Evolutionary conservation across 2,113 vertebrate genomes (phyloP).

Genomic region (Corythaixoides concolor): DNA sequence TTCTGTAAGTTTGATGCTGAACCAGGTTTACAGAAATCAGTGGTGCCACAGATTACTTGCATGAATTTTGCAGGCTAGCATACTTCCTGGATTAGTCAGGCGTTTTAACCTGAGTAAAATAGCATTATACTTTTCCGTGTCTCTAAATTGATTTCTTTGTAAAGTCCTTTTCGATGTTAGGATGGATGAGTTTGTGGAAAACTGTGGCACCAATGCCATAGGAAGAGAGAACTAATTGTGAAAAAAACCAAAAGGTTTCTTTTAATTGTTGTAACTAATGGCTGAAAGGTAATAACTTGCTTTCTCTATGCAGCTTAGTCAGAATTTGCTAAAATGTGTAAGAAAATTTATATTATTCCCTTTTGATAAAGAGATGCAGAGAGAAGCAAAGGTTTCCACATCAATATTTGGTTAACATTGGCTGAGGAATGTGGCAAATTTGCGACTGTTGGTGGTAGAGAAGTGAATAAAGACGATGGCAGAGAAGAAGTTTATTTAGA

Average conservation of each 20-base stretch:
- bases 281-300: neutral
- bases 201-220: neutral
- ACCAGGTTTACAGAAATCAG: neutral
- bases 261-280: neutral
- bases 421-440: neutral
- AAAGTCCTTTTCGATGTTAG: neutral
- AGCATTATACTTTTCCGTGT: neutral
- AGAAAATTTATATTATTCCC: neutral
- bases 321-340: neutral
- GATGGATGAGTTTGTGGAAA: neutral
- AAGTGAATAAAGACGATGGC: neutral
- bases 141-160: neutral
- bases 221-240: neutral
- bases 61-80: neutral
- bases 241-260: neutral
- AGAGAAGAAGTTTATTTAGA: neutral
- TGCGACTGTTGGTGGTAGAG: fast-evolving
- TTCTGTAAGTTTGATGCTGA: neutral
- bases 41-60: neutral
- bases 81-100: neutral
- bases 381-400: neutral
- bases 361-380: neutral
- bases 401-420: neutral
- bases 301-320: neutral
- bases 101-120: neutral